Conservation (phyloP, 2,888 invertebrate species). For the Apamea crenata region DNA sequence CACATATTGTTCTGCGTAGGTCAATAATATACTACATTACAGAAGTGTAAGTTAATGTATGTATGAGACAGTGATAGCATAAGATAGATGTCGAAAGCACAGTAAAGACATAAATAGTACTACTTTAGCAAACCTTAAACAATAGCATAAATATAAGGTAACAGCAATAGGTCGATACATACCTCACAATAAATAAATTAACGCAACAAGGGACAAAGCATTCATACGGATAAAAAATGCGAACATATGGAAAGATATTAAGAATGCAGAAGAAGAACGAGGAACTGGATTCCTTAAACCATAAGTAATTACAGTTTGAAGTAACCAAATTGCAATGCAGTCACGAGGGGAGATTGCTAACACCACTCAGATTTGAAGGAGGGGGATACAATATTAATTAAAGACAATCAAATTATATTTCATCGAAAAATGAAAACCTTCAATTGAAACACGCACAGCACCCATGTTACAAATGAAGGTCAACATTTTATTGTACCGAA, state of each 20-base stretch:
- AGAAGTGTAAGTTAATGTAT: constrained; percentile 13
- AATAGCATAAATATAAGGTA: constrained; percentile 49
- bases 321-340: constrained; percentile 91
- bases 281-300: constrained; percentile 90
- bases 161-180: constrained; percentile 67
- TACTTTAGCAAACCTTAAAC: constrained; percentile 58
- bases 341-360: constrained; percentile 90
- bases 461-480: constrained; percentile 81
- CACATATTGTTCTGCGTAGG: not conserved
- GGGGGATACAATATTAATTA: constrained; percentile 71
- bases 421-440: constrained; percentile 78
- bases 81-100: constrained; percentile 46
- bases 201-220: constrained; percentile 69
- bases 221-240: constrained; percentile 68
- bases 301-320: constrained; percentile 90
- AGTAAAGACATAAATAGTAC: constrained; percentile 39
- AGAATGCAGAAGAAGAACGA: constrained; percentile 87
- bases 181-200: constrained; percentile 71
- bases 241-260: constrained; percentile 60
- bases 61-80: constrained; percentile 31
- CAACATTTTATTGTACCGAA: constrained; percentile 70
- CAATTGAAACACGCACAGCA: constrained; percentile 73
- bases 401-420: constrained; percentile 75
- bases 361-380: constrained; percentile 83
- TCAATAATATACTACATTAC: constrained; percentile 1